These are phyloP conservation scores for Drosophila suboccidentalis DNA, from an alignment of 2,888 invertebrate genomes.

Conservation along the genomic window DNA sequence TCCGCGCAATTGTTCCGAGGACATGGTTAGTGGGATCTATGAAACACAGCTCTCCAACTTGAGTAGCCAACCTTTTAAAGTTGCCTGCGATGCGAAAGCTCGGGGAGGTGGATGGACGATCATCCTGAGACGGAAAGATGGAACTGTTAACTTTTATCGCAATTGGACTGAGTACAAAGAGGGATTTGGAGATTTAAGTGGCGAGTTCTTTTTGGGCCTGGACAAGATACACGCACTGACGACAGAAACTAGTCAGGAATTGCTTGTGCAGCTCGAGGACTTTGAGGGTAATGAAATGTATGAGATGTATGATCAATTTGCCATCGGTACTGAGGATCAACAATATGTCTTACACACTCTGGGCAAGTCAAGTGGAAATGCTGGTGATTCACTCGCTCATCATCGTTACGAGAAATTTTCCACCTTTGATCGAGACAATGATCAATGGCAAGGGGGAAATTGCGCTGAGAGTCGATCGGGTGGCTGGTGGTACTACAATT, in stretches of 20 bases:
- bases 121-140: not conserved
- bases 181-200: slow-evolving; percentile 8
- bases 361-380: not conserved
- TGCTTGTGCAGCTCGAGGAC: slow-evolving; percentile 6
- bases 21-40: not conserved
- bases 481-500: not conserved
- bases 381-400: not conserved
- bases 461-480: not conserved
- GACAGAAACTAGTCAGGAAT: not conserved
- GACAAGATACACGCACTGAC: slow-evolving; percentile 16
- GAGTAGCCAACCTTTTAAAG: not conserved
- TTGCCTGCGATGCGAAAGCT: not conserved
- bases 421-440: slow-evolving; percentile 5
- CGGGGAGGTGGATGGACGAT: slow-evolving; percentile 1
- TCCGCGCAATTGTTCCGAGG: not conserved
- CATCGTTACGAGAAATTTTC: not conserved
- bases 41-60: not conserved
- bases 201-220: slow-evolving; percentile 14
- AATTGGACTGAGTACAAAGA: not conserved
- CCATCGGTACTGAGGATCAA: not conserved
- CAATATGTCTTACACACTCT: not conserved
- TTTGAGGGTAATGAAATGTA: not conserved
- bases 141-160: not conserved
- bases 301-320: not conserved
- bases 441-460: not conserved